Evolutionary conservation across 2,797 vertebrate genomes (phyloP).

Genomic region (Zenarchopterus dispar): DNA sequence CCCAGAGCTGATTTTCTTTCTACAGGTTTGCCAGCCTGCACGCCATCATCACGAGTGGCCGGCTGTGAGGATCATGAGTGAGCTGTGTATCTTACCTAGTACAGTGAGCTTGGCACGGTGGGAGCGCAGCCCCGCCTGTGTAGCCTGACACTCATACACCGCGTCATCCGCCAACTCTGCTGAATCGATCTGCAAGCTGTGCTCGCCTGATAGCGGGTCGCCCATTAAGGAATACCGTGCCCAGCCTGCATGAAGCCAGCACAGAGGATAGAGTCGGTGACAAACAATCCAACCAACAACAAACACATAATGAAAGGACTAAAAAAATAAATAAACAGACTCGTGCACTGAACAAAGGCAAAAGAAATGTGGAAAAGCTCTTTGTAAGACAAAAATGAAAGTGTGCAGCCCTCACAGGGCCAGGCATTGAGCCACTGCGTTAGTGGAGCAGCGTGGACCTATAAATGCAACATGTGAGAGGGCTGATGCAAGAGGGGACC

Average conservation of each 20-base stretch:
- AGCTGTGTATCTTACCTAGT: conserved; percentile 84
- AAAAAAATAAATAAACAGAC: conserved; percentile 57
- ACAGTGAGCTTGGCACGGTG: conserved; percentile 88
- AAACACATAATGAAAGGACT: conserved; percentile 64
- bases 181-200: conserved; percentile 89
- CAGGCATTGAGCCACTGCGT: conserved; percentile 41
- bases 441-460: conserved; percentile 50
- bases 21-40: conserved; percentile 46
- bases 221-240: conserved; percentile 90
- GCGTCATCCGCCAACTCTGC: conserved; percentile 90
- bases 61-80: conserved; percentile 65
- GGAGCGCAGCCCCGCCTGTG: conserved; percentile 89
- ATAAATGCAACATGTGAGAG: conserved; percentile 61
- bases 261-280: conserved; percentile 68
- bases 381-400: conserved; percentile 56
- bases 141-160: conserved; percentile 92
- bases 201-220: conserved; percentile 86
- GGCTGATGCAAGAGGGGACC: conserved; percentile 52
- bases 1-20: conserved; percentile 51
- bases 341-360: conserved; percentile 58
- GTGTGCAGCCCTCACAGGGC: conserved; percentile 49
- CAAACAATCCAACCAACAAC: conserved; percentile 60
- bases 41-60: conserved; percentile 49
- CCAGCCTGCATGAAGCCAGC: conserved; percentile 86
- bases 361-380: conserved; percentile 54